phyloP scores from a whole-genome alignment of 2,797 vertebrate genomes.

The Arremon aurantiirostris region DNA sequence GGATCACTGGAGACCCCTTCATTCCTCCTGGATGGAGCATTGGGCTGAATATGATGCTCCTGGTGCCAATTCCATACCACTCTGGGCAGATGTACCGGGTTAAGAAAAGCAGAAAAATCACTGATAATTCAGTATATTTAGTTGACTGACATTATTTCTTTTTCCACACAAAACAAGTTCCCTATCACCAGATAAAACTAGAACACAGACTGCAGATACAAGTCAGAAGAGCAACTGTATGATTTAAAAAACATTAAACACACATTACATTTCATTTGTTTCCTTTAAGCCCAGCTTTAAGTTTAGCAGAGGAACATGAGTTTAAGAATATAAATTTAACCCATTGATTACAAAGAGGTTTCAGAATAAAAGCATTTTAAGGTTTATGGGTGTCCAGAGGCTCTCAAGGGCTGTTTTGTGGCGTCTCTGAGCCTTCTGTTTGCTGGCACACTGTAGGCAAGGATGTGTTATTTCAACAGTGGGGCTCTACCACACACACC shows the following conservation, averaged over 20 bases:
- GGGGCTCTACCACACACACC: accelerated
- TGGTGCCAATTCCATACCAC: not conserved
- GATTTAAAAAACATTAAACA: not conserved
- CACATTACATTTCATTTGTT: not conserved
- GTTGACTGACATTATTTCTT: not conserved
- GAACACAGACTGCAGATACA: not conserved
- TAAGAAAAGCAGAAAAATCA: not conserved
- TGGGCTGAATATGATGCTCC: accelerated
- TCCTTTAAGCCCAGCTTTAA: not conserved
- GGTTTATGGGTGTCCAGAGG: accelerated
- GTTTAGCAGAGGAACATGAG: not conserved
- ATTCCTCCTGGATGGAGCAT: accelerated
- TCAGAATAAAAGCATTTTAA: not conserved
- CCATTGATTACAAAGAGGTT: not conserved
- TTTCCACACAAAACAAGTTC: not conserved
- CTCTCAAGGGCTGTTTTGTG: accelerated
- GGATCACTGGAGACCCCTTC: not conserved
- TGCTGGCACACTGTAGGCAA: not conserved
- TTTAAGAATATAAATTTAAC: not conserved
- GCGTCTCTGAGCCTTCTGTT: not conserved
- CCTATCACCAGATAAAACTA: not conserved
- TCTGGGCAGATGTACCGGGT: not conserved
- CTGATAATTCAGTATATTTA: not conserved
- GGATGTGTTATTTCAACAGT: not conserved
- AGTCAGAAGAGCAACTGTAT: accelerated